Conservation (phyloP, 2,797 vertebrate species). For the Anguilla pacifica region DNA sequence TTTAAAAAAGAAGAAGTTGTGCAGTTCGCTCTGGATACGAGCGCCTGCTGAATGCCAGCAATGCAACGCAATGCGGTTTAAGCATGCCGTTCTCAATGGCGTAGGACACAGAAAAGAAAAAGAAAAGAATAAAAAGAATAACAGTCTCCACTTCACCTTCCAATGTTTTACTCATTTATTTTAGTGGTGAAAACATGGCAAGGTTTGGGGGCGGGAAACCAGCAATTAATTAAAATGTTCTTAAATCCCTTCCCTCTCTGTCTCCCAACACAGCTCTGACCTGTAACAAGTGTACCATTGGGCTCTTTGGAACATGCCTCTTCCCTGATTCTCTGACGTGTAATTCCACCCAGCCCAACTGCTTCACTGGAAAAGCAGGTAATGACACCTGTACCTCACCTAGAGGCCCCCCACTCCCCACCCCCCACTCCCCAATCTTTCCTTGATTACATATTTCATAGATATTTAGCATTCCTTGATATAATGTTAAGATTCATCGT, state of each 20-base stretch:
- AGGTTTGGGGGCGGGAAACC: no score
- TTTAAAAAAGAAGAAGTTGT: no score
- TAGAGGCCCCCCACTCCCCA: background rate
- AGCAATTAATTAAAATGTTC: no score
- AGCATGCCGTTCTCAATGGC: no score
- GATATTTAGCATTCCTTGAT: background rate
- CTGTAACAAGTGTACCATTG: conserved; percentile 59
- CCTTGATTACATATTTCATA: background rate
- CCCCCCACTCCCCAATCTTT: background rate
- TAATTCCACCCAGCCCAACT: conserved; percentile 24
- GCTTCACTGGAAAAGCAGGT: conserved; percentile 53
- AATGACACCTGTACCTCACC: conserved; percentile 34
- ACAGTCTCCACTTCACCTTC: no score
- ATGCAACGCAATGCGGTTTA: no score
- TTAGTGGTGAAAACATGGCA: no score
- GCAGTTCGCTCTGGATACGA: no score
- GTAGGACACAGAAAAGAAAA: no score
- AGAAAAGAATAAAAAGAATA: no score
- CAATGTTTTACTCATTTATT: no score
- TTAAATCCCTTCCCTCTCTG: background rate
- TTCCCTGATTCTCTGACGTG: background rate
- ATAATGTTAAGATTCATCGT: background rate
- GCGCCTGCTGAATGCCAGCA: no score
- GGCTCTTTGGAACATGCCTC: conserved; percentile 22
- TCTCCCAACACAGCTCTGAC: conserved; percentile 29